Base-by-base conservation (phyloP, 2,888 invertebrate species). In the Acleris literana region DNA sequence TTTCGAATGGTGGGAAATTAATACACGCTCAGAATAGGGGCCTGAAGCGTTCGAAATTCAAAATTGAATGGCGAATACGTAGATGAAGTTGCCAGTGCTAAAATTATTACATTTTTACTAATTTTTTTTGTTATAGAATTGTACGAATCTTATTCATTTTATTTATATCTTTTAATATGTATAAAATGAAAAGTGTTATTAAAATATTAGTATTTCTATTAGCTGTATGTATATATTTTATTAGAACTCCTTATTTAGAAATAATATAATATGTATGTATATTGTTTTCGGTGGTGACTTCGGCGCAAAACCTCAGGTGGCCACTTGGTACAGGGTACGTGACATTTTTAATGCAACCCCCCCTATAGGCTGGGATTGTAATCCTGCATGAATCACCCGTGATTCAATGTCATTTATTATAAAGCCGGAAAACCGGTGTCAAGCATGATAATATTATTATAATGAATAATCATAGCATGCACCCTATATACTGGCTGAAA, bases 261-360 rank as follows among this genome's bases (percentile, higher is more conserved):
- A 61, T 61, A 83, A 83, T 76, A 80, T 82, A 69, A 70, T 80
- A 84, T 83, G 75, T 85, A 85, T 86, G 85, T 88, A 87, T 88
- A 87, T 90, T 91, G 91, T 92, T 92, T 92, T 91, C 92, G 91
- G 92, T 92, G 91, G 88, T 84, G 91, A 81, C 81, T 82, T 83
- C 81, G 82, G 79, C 84, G 83, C 76, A 79, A 72, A 83, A 87
- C 82, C 87, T 84, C 95, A 97, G 97, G 97, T 97, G 95, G 96
- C 97, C 93, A 95, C 96, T 94, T 97, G 97, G 97, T 97, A 95
- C 95, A 95, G 96, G 97, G 97, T 97, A 97, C 94, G 97, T 96
- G 93, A 73, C 57, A 72, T 71, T 84, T 81, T 80, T 81, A 78
- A 76, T 74, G 76, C 77, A 77, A 77, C 72, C 74, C 70, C 72